Percentiles rank a stretch among this genome's conserved stretches.
These are phyloP conservation scores for Limnodromus scolopaceus DNA, from an alignment of 2,797 vertebrate species.

Conservation along the genomic window DNA sequence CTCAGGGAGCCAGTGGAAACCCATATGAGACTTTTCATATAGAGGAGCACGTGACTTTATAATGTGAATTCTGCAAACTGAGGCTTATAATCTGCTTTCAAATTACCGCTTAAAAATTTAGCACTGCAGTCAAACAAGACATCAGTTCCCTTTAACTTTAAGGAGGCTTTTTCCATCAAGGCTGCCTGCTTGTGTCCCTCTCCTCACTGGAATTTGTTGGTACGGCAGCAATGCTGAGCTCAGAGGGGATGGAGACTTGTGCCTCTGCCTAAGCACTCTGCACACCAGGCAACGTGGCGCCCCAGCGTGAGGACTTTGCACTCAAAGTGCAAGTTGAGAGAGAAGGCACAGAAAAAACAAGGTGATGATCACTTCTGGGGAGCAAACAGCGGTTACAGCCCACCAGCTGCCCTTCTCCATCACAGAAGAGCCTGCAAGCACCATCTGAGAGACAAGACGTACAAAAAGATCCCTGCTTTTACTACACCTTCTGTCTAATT, in stretches of 20 bases:
- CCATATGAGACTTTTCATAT: rapidly evolving
- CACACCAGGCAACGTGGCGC: rapidly evolving
- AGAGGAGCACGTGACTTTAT: background rate
- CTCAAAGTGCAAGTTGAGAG: background rate
- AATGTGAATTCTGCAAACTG: background rate
- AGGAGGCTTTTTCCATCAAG: background rate
- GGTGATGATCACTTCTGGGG: rapidly evolving
- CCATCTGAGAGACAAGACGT: background rate
- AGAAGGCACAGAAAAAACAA: background rate
- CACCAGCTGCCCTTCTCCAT: background rate
- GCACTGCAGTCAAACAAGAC: rapidly evolving
- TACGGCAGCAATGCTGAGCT: background rate
- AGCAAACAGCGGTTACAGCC: background rate
- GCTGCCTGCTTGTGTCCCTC: background rate
- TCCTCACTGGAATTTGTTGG: rapidly evolving
- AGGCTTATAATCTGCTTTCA: background rate
- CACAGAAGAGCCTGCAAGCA: background rate
- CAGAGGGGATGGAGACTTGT: background rate
- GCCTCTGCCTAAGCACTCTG: background rate
- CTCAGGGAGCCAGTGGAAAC: background rate
- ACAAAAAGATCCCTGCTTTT: background rate
- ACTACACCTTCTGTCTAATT: background rate
- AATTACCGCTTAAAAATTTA: background rate
- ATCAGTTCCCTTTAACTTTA: background rate
- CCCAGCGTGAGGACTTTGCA: rapidly evolving